Evolutionary conservation across 2,888 invertebrate genomes (phyloP).

Genomic region (Nemotelus pantherinus): DNA sequence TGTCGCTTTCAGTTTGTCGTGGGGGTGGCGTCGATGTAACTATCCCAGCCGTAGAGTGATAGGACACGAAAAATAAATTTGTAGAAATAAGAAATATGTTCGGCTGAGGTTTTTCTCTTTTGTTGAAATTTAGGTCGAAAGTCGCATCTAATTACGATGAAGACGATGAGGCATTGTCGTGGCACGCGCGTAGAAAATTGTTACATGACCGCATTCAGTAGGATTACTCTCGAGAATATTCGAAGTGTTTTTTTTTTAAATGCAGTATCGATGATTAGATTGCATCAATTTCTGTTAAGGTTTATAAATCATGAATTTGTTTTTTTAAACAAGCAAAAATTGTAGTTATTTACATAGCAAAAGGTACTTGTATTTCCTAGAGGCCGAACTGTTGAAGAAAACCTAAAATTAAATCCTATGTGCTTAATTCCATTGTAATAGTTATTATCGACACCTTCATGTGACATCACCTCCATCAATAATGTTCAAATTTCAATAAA

Average conservation of each 20-base stretch:
- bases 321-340: too few relatives aligned
- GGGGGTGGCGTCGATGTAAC: not conserved
- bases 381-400: too few relatives aligned
- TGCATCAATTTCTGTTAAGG: too few relatives aligned
- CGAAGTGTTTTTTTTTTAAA: too few relatives aligned
- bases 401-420: too few relatives aligned
- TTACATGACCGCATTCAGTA: not conserved
- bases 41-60: not conserved
- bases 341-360: too few relatives aligned
- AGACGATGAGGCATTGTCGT: not conserved
- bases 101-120: not conserved
- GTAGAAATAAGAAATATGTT: conserved; percentile 30
- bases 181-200: conserved; percentile 36
- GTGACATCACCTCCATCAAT: not conserved
- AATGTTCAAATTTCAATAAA: not conserved
- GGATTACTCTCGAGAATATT: not conserved
- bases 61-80: not conserved
- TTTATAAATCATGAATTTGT: too few relatives aligned
- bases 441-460: not conserved
- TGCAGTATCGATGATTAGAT: too few relatives aligned
- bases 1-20: not conserved
- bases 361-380: too few relatives aligned
- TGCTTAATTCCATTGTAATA: too few relatives aligned
- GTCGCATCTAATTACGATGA: not conserved
- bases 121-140: conserved; percentile 16